phyloP scores from a whole-genome alignment of 2,797 vertebrate species.

The Sternarchorhynchus goeldii region DNA sequence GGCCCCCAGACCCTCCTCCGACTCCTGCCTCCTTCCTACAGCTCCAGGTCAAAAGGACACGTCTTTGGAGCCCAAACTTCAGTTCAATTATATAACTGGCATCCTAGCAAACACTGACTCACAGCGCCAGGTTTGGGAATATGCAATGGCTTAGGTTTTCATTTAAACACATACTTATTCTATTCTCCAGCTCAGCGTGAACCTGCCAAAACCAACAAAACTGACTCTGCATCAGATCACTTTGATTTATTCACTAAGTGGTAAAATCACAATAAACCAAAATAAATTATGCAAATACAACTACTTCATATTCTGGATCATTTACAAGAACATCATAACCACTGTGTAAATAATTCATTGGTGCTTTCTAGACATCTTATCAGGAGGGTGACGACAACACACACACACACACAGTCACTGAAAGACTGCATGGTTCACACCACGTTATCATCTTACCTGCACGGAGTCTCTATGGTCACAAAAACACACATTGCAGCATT shows the following conservation, averaged over 20 bases:
- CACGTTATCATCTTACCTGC: conserved; percentile 31
- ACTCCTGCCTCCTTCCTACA: conserved; percentile 32
- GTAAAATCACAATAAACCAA: not conserved
- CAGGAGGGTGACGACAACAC: not conserved
- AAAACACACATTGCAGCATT: conserved; percentile 29
- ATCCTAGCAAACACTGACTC: conserved; percentile 35
- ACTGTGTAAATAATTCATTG: not conserved
- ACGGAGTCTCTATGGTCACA: conserved; percentile 39
- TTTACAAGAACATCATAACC: not conserved
- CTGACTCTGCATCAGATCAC: not conserved
- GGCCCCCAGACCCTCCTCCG: conserved; percentile 5
- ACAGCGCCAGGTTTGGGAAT: not conserved
- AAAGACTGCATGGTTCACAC: conserved; percentile 1
- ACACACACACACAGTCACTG: conserved; percentile 33
- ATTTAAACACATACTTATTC: conserved; percentile 4
- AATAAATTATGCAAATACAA: not conserved
- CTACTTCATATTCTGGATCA: not conserved
- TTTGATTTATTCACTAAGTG: conserved; percentile 11
- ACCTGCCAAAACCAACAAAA: conserved; percentile 10
- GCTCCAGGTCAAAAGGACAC: conserved; percentile 41
- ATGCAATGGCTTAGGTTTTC: conserved; percentile 18
- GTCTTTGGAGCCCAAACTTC: conserved; percentile 31
- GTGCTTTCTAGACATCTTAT: not conserved
- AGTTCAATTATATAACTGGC: conserved; percentile 31
- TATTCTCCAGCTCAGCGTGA: conserved; percentile 7